Evolutionary conservation across 2,888 invertebrate species (phyloP), one percentile per base, ranked within the genome.

Genomic region (Noctua fimbriata): DNA sequence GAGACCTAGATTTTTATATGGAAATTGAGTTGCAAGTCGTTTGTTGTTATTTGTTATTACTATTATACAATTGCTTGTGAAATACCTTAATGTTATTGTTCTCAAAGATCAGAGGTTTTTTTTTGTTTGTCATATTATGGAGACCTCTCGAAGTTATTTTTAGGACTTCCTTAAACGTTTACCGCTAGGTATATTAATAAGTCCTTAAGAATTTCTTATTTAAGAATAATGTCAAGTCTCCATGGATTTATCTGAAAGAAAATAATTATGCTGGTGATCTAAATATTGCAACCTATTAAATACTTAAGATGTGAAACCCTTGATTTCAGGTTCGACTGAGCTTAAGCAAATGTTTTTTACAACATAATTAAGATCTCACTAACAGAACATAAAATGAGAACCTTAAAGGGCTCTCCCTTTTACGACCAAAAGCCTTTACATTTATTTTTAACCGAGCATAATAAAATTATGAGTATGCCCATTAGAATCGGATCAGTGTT

Each of bases 401-500:
- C 65, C 16, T 9, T 66, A 41, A 36, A 66, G 28, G 12, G 36
- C 2, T 66, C 28, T 60, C 44, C 36, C 44, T 69, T 83, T 87
- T 78, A 83, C 49, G 65, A 18, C 6, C 14, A 65, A 86, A 83
- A 78, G 65, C 70, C 76, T 80, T 78, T 76, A 73, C 0, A 47
- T 73, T 69, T 79, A 73, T 67, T 73, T 47, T 16, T 21, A 73
- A 58, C 44, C 16, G 24, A 32, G 6, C n/a, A n/a, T 36, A 41
- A 36, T 58, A 49, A 77, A 69, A 73, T 36, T 52, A 81, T 73
- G n/a, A 60, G 55, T 69, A 66, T 16, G 21, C n/a, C 49, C 36
- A 81, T 82, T 80, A 79, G 66, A 89, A 87, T 82, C 76, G 77
- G 76, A 84, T 88, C 73, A 87, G 66, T 84, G 73, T 88, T 86